Base-by-base conservation (phyloP, 2,797 vertebrate species). In the Potorous gilbertii region DNA sequence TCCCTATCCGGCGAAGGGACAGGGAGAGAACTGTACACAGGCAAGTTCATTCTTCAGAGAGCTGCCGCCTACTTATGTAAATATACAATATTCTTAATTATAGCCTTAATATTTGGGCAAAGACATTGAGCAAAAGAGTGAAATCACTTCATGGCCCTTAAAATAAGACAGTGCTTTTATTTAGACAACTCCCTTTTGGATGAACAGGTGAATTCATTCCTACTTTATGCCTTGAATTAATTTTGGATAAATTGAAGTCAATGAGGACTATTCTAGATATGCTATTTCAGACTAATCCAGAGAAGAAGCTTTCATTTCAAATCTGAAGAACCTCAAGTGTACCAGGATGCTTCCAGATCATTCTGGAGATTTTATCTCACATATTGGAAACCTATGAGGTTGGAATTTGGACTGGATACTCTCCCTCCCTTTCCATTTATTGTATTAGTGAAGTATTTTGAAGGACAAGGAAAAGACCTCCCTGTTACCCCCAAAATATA, bases 181-280 rank as follows among this genome's bases (percentile, higher is more conserved):
- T 94, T 74, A 50, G 55, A 34, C 28, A 57, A 24, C 27, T 2
- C 13, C 74, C 24, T 46, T 81, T 46, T 27, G 46, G 40, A 55
- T 94, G 74, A 52, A 24, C n/a, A 81, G 62, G 40, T 81, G 9
- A 9, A 6, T 46, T 81, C 74, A 81, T 81, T 46, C 74, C 46
- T 81, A 81, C 66, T 81, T 81, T 57, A 11, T 55, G 16, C 46
- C 96, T 95, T 94, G 21, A 92, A 94, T 62, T 59, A 94, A 95
- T 95, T 1, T 4, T 62, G 14, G 6, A 5, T 59, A 24, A n/a
- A 55, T 55, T 6, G 1, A 3, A 62, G 55, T 0, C 54, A 18
- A 5, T 29, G 92, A 0, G 27, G 90, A 12, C 55, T 28, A 62
- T 28, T 90, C 1, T 56, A n/a, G 62, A 40, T 3, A 4, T n/a